Evolutionary conservation across 2,888 invertebrate species (phyloP), one percentile per base, ranked within the genome.

Genomic region (Philopedon plagiatum): DNA sequence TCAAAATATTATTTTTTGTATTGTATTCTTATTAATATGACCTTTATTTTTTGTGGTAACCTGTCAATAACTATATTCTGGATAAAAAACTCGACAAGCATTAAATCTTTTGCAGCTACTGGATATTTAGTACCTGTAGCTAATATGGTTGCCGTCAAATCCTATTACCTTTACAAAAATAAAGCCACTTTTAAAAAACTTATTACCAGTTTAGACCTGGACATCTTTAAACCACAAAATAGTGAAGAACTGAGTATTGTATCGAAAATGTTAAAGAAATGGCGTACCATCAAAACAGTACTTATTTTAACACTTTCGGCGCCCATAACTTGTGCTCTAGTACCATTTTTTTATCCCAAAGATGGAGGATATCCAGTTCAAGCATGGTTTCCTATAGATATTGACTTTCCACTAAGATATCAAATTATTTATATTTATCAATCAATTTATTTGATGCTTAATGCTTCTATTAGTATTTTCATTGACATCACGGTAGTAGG

Each of bases 261-360:
- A 3, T 23, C 56, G 13, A 41, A 64, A 7, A 39, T 41, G 7
- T 54, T 77, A 11, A 21, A 18, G 1, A 26, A 65, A 9, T 78
- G 74, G 37, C 58, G 64, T 9, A 69, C n/a, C 13, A 39, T 74
- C 11, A 75, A 61, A 61, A 67, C 2, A 29, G 11, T 26, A 51
- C 56, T 76, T 21, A 29, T 76, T 5, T 4, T 57, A 9, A n/a
- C 64, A 0, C 61, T 67, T 71, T 49, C 61, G 19, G n/a, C 71
- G 15, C 46, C 76, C 0, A 58, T 74, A n/a, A 58, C 66, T 9
- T 54, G 71, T 9, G 49, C 75, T 49, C 9, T 51, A 0, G 73
- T 60, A 15, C 78, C 78, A 19, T 37, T 77, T n/a, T 62, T 78
- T 32, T 70, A 75, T 51, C 51, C 61, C 3, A 57, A 68, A 44